Percentiles rank a stretch among this genome's conserved stretches.
Conservation (phyloP, 30 jellyfish, hydroid and myxozoan genomes). For the Turritopsis dohrnii region DNA sequence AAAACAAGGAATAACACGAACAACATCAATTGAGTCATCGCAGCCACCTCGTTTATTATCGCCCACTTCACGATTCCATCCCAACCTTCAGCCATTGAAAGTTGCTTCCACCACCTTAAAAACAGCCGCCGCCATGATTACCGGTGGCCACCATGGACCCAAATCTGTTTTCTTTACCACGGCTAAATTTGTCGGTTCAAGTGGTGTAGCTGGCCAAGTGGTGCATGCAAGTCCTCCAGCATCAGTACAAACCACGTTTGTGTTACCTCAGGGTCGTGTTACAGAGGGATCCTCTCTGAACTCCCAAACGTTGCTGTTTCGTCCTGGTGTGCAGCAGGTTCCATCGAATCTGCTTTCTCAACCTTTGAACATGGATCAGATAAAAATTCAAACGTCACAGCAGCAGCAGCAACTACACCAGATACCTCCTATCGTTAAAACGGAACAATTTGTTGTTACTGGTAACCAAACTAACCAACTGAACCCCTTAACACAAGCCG, state of each 20-base stretch:
- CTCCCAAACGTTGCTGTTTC: constrained; percentile 21
- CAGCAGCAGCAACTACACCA: neutral
- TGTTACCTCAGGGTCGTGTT: constrained; percentile 10
- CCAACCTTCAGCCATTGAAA: constrained; percentile 29
- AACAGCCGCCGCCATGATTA: neutral
- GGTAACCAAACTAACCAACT: neutral
- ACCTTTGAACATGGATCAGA: neutral
- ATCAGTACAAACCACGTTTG: constrained; percentile 14
- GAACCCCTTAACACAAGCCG: neutral
- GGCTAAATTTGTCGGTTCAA: constrained; percentile 18
- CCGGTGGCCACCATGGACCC: constrained; percentile 27
- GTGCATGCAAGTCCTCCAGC: constrained; percentile 25
- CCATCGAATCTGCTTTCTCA: constrained; percentile 12
- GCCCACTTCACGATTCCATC: constrained; percentile 12
- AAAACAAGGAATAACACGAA: neutral
- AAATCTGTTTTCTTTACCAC: constrained; percentile 30
- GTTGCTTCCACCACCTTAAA: constrained; percentile 8
- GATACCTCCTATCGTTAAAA: neutral
- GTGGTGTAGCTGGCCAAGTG: constrained; percentile 17
- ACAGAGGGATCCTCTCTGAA: neutral
- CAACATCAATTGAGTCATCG: neutral
- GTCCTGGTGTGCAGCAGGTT: constrained; percentile 15
- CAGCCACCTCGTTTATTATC: neutral
- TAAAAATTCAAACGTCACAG: constrained; percentile 5
- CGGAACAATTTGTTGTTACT: neutral